phyloP scores from a whole-genome alignment of 1,140 invertebrate genomes.

The Hyphantria cunea region DNA sequence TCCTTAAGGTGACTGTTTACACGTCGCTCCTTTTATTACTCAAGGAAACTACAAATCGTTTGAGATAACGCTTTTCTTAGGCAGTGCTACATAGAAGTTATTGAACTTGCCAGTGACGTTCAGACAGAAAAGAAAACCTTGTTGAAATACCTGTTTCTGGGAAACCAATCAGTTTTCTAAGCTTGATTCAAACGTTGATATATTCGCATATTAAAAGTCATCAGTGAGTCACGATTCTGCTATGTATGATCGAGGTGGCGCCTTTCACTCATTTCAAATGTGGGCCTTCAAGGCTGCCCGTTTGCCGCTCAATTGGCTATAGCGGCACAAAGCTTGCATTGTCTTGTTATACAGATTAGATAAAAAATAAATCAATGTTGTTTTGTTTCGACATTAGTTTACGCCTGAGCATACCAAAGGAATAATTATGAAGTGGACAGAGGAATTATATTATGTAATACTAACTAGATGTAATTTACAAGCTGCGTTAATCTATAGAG shows the following conservation, averaged over 20 bases:
- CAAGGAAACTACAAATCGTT: too few relatives aligned
- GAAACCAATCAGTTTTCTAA: slow-evolving; percentile 31
- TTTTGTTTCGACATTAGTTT: slow-evolving; percentile 1
- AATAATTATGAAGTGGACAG: too few relatives aligned
- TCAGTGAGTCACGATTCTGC: slow-evolving; percentile 50
- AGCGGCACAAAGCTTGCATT: slow-evolving; percentile 44
- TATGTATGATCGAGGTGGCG: slow-evolving; percentile 46
- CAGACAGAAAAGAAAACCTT: neutral
- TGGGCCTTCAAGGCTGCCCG: slow-evolving; percentile 60
- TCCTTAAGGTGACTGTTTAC: too few relatives aligned
- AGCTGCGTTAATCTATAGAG: too few relatives aligned
- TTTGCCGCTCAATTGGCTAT: slow-evolving; percentile 52
- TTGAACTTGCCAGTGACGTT: too few relatives aligned
- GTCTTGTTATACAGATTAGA: slow-evolving; percentile 28
- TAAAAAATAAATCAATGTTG: slow-evolving; percentile 19
- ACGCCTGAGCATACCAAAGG: neutral
- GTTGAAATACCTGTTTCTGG: neutral
- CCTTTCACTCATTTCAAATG: slow-evolving; percentile 73
- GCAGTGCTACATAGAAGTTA: too few relatives aligned
- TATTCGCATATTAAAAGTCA: slow-evolving; percentile 38
- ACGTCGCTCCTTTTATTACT: too few relatives aligned
- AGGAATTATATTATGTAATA: too few relatives aligned
- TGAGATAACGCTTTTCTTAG: too few relatives aligned
- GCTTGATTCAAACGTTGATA: slow-evolving; percentile 14
- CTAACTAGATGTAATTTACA: too few relatives aligned